Evolutionary conservation across 2,113 vertebrate genomes (phyloP), one percentile per base, ranked within the genome.

Genomic region (Hiodon tergisus): DNA sequence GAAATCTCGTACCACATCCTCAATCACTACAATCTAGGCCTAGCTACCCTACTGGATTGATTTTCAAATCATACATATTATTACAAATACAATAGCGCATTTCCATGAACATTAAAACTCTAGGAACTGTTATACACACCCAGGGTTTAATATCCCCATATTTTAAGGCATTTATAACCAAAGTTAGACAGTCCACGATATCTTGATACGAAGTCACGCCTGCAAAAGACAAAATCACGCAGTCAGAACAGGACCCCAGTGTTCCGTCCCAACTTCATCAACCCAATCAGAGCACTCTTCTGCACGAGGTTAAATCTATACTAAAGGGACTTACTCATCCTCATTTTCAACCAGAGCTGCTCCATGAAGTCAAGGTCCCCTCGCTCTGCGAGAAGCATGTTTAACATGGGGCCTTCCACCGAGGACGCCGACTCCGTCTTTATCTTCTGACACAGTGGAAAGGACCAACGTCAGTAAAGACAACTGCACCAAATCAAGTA

Each of bases 341-440:
- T 93, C 93, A 98, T 93, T 78, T 85, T 92, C 82, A 93, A 93
- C 97, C 97, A 99, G 0, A 99, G 86, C 61, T 96, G 92, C 77
- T 98, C 97, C 46, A 93, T 90, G 83, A 98, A 98, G 85, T 98
- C 97, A 16, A 99, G 90, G 82, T 96, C 93, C 8, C 91, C 92
- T 72, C 96, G 88, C 69, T 93, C 90, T 72, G 87, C 88, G 76
- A 94, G 84, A 73, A 91, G 82, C 2, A 85, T 79, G 53, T 86
- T 92, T 76, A 92, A 92, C 4, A 95, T 89, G 14, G 89, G 86
- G 14, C 83, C 81, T 50, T 93, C 92, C 1, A 86, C 87, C 13
- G 46, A 51, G 6, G 88, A 82, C 72, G 85, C 83, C 2, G 81
- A 72, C 13, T 94, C 93, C 2, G 80, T 77, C 53, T 90, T 90